phyloP scores from a whole-genome alignment of 2,888 invertebrate genomes.

The Rhorus exstirpatorius region DNA sequence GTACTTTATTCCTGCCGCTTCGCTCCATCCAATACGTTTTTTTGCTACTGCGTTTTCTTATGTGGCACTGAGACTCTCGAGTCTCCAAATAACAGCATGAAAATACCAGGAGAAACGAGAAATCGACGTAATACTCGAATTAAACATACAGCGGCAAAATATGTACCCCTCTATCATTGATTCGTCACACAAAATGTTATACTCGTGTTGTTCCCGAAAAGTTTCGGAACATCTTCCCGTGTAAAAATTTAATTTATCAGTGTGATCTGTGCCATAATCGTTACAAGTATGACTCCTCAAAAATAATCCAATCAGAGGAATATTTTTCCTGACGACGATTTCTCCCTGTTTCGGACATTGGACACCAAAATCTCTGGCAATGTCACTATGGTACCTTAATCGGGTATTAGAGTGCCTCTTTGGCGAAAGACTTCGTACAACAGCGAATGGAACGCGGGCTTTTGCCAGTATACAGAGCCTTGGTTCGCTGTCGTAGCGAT shows the following conservation, averaged over 20 bases:
- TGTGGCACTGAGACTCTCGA: constrained; percentile 10
- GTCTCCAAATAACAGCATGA: neutral
- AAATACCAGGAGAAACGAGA: neutral
- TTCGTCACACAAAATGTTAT: neutral
- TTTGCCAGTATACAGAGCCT: constrained; percentile 2
- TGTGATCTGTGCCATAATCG: neutral
- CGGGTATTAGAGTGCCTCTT: constrained; percentile 39
- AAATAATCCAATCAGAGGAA: neutral
- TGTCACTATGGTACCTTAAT: constrained; percentile 36
- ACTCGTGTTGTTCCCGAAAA: neutral
- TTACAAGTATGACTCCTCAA: neutral
- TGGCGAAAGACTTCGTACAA: neutral
- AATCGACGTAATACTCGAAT: constrained; percentile 20
- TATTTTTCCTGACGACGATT: neutral
- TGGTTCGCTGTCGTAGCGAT: constrained; percentile 62
- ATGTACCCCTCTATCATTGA: neutral
- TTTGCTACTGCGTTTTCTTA: constrained; percentile 32
- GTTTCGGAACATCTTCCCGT: too few relatives aligned
- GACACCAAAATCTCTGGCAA: neutral
- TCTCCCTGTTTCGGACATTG: neutral
- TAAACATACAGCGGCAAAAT: neutral
- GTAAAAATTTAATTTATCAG: too few relatives aligned
- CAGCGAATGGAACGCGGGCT: neutral
- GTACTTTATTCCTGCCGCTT: constrained; percentile 36
- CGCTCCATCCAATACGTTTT: constrained; percentile 39